These are phyloP conservation scores for Gadus macrocephalus DNA, from an alignment of 2,113 vertebrate species.

Conservation along the genomic window DNA sequence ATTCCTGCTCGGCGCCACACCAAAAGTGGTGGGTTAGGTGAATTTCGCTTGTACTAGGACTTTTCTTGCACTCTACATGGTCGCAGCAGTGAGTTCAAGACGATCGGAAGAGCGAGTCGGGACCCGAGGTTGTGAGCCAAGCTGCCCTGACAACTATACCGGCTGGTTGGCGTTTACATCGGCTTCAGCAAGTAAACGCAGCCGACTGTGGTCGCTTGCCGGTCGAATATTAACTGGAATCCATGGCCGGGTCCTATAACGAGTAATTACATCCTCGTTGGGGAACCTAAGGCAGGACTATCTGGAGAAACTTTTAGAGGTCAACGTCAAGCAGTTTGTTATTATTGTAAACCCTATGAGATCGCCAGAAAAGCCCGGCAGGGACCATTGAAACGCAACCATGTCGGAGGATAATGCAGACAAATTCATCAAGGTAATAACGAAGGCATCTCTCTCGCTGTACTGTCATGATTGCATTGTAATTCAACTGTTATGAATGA, in stretches of 20 bases:
- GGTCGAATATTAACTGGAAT: constrained; percentile 30
- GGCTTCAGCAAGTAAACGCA: constrained; percentile 12
- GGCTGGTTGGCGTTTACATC: constrained; percentile 37
- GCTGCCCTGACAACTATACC: constrained; percentile 39
- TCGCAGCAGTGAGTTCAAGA: constrained; percentile 50
- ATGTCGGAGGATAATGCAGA: constrained; percentile 83
- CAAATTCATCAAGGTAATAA: constrained; percentile 81
- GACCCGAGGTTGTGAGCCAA: constrained; percentile 52
- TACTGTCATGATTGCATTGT: neutral
- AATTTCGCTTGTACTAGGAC: no score
- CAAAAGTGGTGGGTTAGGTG: constrained; percentile 45
- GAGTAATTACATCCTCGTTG: constrained; percentile 7
- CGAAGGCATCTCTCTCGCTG: no score
- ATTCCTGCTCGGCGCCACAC: constrained; percentile 24
- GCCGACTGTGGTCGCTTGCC: constrained; percentile 30
- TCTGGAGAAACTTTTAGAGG: constrained; percentile 23
- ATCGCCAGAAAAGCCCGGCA: constrained; percentile 27
- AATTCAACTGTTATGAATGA: neutral
- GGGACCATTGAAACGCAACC: constrained; percentile 34
- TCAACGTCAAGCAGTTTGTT: constrained; percentile 44
- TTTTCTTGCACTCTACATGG: constrained; percentile 61
- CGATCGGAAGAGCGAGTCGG: constrained; percentile 59
- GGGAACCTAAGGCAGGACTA: constrained; percentile 10
- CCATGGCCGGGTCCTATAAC: constrained; percentile 46
- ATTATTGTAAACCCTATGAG: constrained; percentile 37